Base-by-base conservation (phyloP, 2,888 invertebrate species). In the Parnassius apollo region DNA sequence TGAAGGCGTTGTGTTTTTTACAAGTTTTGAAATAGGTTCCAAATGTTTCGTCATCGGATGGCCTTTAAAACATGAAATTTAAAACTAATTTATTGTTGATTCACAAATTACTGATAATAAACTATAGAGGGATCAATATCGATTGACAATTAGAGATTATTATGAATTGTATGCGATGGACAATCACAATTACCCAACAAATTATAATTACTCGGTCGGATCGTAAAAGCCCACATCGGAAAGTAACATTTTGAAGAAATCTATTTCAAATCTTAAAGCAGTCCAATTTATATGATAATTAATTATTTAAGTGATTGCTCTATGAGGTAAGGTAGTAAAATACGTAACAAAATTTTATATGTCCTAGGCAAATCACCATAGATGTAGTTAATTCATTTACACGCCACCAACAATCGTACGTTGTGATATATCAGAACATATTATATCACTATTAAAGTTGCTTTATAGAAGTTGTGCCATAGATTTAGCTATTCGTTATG, bases 181-280 rank as follows among this genome's bases (percentile, higher is more conserved):
- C 56, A 42, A 12, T 44, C 45, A 18, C 4, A 12, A 35, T 10
- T 7, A 1, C 42, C 9, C 13, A 11, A 63, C 65, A 61, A 61
- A 58, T 62, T 49, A 65, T 53, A 55, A 56, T 67, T 66, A 65
- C 67, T 66, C 63, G 62, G 64, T 61, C 57, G 54, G 62, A 65
- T 59, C 65, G 59, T 64, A 64, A 62, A 61, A 56, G 59, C 48
- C 60, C 65, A 63, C 58, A 65, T 67, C 60, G 66, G 64, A 65
- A 49, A 60, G n/a, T 51, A 59, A 59, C 57, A 59, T 59, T 59
- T 63, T 58, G 59, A 58, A 75, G 82, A 85, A 88, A 87, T 83
- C 86, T 88, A 88, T 89, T 88, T 89, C 88, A 87, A 87, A 85
- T 81, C 86, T 85, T 77, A 78, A 82, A 76, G 82, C 80, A 83